Base-by-base conservation (phyloP, 1,140 invertebrate species). In the Hyposmocoma kahamanoa region DNA sequence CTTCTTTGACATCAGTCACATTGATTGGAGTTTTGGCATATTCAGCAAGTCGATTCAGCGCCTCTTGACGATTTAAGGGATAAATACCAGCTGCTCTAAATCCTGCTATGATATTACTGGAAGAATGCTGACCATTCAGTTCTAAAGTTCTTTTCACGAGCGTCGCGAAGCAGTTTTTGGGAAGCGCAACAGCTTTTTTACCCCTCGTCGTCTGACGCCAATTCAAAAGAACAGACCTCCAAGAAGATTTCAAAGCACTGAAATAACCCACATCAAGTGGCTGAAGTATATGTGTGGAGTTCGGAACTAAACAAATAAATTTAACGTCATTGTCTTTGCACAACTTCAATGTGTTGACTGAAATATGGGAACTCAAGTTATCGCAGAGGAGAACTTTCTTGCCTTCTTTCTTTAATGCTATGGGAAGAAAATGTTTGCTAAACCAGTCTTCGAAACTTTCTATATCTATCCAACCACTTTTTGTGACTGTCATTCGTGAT, bases 361-460 rank as follows among this genome's bases (percentile, higher is more conserved):
- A 39, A 11, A 53, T 53, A 17, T 53, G 51, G 5, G 44, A 30
- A 17, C 51, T 53, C n/a, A 53, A 28, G 41, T 43, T 50, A 22
- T 50, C 48, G 24, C 48, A 49, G 3, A 42, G 18, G 2, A 50
- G 28, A 3, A 43, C 19, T 41, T 53, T 43, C 15, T 47, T 47
- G 15, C 44, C 51, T 30, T 47, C 45, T 42, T 47, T 38, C 32
- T 53, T 39, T 10, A 26, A n/a, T n/a, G 41, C 46, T 15, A 24
- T 8, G 36, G 45, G 46, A 11, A 54, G 11, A 32, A 54, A 54
- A 34, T 48, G 52, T 1, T 28, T 32, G 34, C 38, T 22, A 3
- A 54, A 32, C 46, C 52, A 54, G 11, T 54, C 52, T 36, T 54
- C 52, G 38, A 48, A 54, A 26, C 22, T 49, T n/a, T 20, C 15